These are phyloP conservation scores for Carassius carassius DNA, from an alignment of 2,113 vertebrate species.

Conservation along the genomic window DNA sequence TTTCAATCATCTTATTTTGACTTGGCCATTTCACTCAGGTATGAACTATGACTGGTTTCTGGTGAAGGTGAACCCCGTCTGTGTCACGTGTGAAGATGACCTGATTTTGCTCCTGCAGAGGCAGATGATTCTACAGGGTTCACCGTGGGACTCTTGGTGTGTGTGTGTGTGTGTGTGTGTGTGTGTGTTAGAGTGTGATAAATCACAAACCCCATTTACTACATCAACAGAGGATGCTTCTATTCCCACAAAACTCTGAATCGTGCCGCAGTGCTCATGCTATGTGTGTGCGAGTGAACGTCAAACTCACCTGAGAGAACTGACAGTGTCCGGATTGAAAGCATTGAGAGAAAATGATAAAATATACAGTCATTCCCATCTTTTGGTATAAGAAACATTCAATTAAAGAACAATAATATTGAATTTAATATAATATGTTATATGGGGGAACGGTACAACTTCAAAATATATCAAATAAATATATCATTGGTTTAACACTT, in stretches of 20 bases:
- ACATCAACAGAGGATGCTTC: not conserved
- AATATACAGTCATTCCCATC: not conserved
- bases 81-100: not conserved
- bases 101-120: constrained; percentile 12
- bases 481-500: not conserved
- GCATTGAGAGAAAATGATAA: constrained; percentile 6
- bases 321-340: constrained; percentile 59
- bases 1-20: not conserved
- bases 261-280: not conserved
- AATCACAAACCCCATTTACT: constrained; percentile 29
- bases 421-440: not conserved
- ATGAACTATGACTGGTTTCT: not conserved
- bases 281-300: not conserved
- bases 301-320: constrained; percentile 77
- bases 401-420: not conserved
- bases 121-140: constrained; percentile 31
- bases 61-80: not conserved
- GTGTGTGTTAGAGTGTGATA: constrained; percentile 39
- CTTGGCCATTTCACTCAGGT: not conserved
- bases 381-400: not conserved
- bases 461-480: not conserved
- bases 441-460: not conserved
- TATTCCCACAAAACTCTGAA: not conserved
- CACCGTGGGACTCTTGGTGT: not conserved
- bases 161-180: too few species aligned